phyloP scores from a whole-genome alignment of 2,113 vertebrate species.

The mouse (Mus musculus) region GRCm39 chrX:7702001-7702500 shows the following conservation, averaged over 20 bases:
- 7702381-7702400: neutral
- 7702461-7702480: slow-evolving; percentile 61
- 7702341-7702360: neutral
- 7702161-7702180: neutral
- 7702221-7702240: slow-evolving; percentile 47
- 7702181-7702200: neutral
- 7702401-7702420: neutral
- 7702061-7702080: neutral
- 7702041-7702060: neutral
- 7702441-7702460: slow-evolving; percentile 4
- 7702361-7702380: neutral
- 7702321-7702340: neutral
- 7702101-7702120: neutral
- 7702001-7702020: neutral
- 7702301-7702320: slow-evolving; percentile 26
- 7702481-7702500: slow-evolving; percentile 53
- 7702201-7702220: neutral
- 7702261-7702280: slow-evolving; percentile 16
- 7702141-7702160: neutral
- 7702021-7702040: neutral
- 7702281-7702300: neutral
- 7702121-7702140: neutral
- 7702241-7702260: slow-evolving; percentile 4
- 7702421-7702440: slow-evolving; percentile 12
- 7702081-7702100: neutral